Base-by-base conservation (phyloP, 1,140 invertebrate genomes). In the Neodiprion fabricii region DNA sequence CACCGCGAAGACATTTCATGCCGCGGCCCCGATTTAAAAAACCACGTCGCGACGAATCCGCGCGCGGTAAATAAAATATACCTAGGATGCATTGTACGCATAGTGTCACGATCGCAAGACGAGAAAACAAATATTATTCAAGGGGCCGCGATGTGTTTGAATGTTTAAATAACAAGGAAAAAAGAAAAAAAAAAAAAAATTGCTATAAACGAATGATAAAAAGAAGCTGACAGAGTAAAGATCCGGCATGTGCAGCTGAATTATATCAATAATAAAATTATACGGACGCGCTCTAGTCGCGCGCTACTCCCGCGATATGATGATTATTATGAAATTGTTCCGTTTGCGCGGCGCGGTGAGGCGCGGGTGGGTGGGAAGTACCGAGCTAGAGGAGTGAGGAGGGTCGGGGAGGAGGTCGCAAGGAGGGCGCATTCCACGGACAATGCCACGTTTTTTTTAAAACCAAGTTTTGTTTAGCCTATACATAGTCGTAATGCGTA, bases 361-460 rank as follows among this genome's bases (percentile, higher is more conserved):
- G 53, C 4, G 74, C 72, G 73, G 68, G 21, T 23, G 68, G 74
- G 53, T 14, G 53, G 11, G 78, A 85, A 75, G 79, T 79, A 71
- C 72, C 70, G 77, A 53, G 48, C 72, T 70, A 66, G 78, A 77
- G 71, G 72, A 72, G 75, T 78, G 72, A 75, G 73, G 72, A 50
- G 49, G 48, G 11, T 9, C 3, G 21, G 3, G 61, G 61, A 65
- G 71, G 23, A 53, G 65, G 66, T 17, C 47, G 21, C 61, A 21
- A 86, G 86, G 86, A 83, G 83, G 85, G 84, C 86, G 85, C 87
- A 88, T 88, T 88, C 87, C 87, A 87, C 85, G 85, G 86, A 87
- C 86, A 87, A 86, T 88, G 86, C 87, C 87, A 88, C 86, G 86
- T 86, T 88, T 88, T 86, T 87, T 86, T 87, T 21, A 21, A 87